Evolutionary conservation across 2,888 invertebrate species (phyloP).

Genomic region (Calliphora vomitoria): DNA sequence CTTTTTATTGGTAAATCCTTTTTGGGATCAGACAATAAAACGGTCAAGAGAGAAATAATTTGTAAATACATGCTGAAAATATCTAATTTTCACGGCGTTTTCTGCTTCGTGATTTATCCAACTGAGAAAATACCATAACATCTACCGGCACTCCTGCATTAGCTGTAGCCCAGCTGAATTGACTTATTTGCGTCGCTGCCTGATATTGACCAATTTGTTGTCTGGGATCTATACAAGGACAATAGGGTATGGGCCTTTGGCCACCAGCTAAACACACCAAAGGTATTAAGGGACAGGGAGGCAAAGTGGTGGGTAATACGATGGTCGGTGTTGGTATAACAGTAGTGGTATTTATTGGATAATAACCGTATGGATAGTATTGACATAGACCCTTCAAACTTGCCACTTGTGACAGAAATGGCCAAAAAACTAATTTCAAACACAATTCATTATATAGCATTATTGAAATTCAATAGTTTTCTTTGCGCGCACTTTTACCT

Average conservation of each 20-base stretch:
- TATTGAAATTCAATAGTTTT: not conserved
- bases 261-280: conserved; percentile 81
- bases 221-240: conserved; percentile 83
- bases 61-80: conserved; percentile 52
- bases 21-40: conserved; percentile 53
- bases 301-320: conserved; percentile 71
- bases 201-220: conserved; percentile 75
- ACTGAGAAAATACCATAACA: not conserved
- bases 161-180: not conserved
- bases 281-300: conserved; percentile 75
- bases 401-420: conserved; percentile 82
- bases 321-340: conserved; percentile 72
- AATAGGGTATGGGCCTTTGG: conserved; percentile 79
- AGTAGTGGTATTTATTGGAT: conserved; percentile 71
- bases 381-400: conserved; percentile 83
- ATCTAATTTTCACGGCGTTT: not conserved
- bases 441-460: conserved; percentile 80
- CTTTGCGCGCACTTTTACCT: not conserved
- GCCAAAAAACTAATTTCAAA: conserved; percentile 82
- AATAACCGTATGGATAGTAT: conserved; percentile 75
- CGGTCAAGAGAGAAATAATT: conserved; percentile 43
- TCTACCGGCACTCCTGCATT: not conserved
- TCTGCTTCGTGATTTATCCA: not conserved
- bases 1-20: not conserved
- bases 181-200: not conserved